Conservation (phyloP, 2,113 vertebrate genomes). For the Barnardius zonarius region DNA sequence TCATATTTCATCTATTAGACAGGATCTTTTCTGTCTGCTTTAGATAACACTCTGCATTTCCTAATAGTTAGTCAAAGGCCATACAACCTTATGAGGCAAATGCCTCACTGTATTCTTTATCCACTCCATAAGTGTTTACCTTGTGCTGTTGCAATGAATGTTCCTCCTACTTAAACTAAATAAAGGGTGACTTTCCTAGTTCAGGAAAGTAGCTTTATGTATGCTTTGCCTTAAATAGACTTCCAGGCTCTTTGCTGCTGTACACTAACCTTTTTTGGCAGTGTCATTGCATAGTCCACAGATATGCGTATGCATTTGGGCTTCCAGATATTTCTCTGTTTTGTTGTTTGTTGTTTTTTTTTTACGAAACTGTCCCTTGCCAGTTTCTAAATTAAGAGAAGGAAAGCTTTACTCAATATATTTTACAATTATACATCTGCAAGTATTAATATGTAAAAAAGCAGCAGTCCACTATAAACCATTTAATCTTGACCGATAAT, state of each 20-base stretch:
- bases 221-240: not conserved
- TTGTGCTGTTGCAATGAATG: not conserved
- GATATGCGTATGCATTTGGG: not conserved
- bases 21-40: not conserved
- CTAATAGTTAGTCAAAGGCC: not conserved
- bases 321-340: not conserved
- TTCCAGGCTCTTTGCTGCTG: not conserved
- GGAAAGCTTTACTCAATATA: not conserved
- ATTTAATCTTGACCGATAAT: not conserved
- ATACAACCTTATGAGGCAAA: not conserved
- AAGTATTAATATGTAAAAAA: not conserved
- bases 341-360: accelerated
- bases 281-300: not conserved
- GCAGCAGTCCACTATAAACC: not conserved
- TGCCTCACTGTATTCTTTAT: not conserved
- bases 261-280: not conserved
- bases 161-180: not conserved
- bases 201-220: not conserved
- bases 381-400: not conserved
- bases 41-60: not conserved
- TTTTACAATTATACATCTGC: not conserved
- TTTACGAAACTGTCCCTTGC: not conserved
- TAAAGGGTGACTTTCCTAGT: not conserved
- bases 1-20: not conserved
- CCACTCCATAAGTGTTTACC: not conserved